Conservation (phyloP, 1,140 invertebrate genomes). For the Drosophila pseudoananassae region DNA sequence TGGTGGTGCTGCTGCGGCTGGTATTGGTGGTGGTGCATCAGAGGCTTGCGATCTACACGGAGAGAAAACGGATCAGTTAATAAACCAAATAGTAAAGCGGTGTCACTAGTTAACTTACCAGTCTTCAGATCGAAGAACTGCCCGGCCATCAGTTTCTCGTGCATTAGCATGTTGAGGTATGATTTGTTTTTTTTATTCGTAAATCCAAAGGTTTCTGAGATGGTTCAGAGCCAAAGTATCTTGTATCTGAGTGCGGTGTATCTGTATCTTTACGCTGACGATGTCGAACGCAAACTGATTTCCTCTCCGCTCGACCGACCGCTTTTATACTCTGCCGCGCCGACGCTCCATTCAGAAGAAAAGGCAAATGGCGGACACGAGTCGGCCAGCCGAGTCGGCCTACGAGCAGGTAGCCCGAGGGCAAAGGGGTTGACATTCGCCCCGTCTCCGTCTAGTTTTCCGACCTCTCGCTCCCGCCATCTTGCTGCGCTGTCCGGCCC, state of each 20-base stretch:
- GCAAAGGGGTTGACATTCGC: conserved; percentile 63
- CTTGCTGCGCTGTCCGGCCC: neutral
- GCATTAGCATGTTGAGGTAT: conserved; percentile 64
- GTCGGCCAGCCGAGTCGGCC: conserved; percentile 14
- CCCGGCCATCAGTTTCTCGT: conserved; percentile 78
- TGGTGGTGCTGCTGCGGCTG: conserved; percentile 53
- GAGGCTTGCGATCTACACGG: conserved; percentile 64
- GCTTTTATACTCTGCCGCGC: conserved; percentile 69
- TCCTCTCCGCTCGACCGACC: conserved; percentile 27
- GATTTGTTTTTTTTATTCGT: neutral
- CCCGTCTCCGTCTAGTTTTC: conserved; percentile 6
- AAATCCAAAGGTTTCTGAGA: conserved; percentile 46
- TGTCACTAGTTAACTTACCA: conserved; percentile 56
- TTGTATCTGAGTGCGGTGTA: conserved; percentile 7
- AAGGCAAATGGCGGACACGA: conserved; percentile 54
- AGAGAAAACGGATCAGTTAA: conserved; percentile 2
- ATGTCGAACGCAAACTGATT: conserved; percentile 74
- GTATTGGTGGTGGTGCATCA: conserved; percentile 70
- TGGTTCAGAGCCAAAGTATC: conserved; percentile 4
- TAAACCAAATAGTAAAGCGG: neutral
- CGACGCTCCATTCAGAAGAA: conserved; percentile 39
- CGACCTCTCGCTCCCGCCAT: neutral
- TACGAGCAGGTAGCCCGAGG: conserved; percentile 45
- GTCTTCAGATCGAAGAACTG: conserved; percentile 82
- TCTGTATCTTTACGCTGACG: conserved; percentile 54